Evolutionary conservation across 2,797 vertebrate species (phyloP).

Genomic region (Oryzias dopingdopingensis): DNA sequence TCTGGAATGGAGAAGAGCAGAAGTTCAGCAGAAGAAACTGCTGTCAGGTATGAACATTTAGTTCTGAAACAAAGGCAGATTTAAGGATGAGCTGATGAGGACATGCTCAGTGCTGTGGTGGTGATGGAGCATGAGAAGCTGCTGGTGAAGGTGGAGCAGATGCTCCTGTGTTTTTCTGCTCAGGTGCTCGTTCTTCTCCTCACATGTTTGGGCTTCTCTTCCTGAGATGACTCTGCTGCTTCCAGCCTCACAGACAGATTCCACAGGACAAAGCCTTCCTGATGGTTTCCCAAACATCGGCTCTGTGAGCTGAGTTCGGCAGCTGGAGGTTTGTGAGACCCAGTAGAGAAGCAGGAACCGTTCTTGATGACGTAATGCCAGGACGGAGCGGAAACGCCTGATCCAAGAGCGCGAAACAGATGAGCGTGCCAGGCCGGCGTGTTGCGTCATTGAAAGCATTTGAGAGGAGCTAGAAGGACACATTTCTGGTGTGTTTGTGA

Average conservation of each 20-base stretch:
- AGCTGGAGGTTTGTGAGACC: background rate
- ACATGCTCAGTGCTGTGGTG: background rate
- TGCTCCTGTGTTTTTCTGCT: slow-evolving; percentile 14
- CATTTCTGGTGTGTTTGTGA: slow-evolving; percentile 27
- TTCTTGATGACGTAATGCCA: slow-evolving; percentile 15
- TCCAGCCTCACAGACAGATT: no score
- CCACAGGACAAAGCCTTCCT: background rate
- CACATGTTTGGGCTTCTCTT: background rate
- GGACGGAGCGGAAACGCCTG: slow-evolving; percentile 3
- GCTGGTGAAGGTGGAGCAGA: slow-evolving; percentile 9
- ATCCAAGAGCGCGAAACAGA: slow-evolving; percentile 37
- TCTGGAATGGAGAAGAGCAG: background rate
- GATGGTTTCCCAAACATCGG: background rate
- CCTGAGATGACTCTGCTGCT: no score
- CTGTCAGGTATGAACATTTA: no score
- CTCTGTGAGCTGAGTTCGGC: background rate
- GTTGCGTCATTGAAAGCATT: slow-evolving; percentile 26
- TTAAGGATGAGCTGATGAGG: no score
- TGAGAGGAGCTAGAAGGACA: slow-evolving; percentile 43
- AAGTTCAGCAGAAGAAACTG: no score
- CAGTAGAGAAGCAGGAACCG: slow-evolving; percentile 1
- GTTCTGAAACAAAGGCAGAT: no score
- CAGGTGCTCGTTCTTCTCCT: background rate
- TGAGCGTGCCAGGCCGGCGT: slow-evolving; percentile 11
- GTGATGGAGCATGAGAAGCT: slow-evolving; percentile 12